Evolutionary conservation across 2,113 vertebrate species (phyloP).

Genomic region (Myodes glareolus): DNA sequence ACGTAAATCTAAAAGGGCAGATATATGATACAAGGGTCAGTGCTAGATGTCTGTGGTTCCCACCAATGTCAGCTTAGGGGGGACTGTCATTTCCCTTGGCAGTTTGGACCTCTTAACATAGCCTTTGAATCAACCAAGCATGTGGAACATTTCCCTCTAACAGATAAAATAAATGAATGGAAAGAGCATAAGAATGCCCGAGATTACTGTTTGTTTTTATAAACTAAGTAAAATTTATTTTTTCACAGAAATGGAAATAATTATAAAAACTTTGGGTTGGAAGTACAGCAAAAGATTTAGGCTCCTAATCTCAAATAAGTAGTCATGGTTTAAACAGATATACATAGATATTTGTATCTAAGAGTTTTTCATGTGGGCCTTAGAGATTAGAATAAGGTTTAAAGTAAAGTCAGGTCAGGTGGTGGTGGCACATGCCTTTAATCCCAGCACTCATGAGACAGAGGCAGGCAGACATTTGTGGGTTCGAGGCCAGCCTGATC

Average conservation of each 20-base stretch:
- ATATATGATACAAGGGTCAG: background rate
- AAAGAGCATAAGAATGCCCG: background rate
- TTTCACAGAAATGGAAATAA: slow-evolving; percentile 47
- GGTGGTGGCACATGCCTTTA: no score
- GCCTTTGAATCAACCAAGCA: background rate
- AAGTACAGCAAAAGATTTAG: slow-evolving; percentile 48
- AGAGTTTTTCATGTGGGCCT: background rate
- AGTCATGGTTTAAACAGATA: background rate
- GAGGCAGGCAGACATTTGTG: no score
- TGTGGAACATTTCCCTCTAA: slow-evolving; percentile 4
- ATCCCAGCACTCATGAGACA: no score
- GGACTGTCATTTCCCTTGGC: background rate
- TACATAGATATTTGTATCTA: slow-evolving; percentile 45
- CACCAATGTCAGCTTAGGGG: background rate
- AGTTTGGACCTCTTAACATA: background rate
- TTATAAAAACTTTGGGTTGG: slow-evolving; percentile 27
- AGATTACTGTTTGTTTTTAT: slow-evolving; percentile 50
- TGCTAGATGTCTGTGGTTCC: background rate
- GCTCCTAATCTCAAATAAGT: slow-evolving; percentile 51
- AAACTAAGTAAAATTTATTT: slow-evolving; percentile 2
- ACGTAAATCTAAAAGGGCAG: background rate
- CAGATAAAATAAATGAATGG: no score
- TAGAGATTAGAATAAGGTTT: slow-evolving; percentile 62
- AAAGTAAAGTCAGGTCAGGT: background rate
- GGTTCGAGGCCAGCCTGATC: no score